Evolutionary conservation across 1,140 invertebrate species (phyloP).

Genomic region (Mylabris phalerata): DNA sequence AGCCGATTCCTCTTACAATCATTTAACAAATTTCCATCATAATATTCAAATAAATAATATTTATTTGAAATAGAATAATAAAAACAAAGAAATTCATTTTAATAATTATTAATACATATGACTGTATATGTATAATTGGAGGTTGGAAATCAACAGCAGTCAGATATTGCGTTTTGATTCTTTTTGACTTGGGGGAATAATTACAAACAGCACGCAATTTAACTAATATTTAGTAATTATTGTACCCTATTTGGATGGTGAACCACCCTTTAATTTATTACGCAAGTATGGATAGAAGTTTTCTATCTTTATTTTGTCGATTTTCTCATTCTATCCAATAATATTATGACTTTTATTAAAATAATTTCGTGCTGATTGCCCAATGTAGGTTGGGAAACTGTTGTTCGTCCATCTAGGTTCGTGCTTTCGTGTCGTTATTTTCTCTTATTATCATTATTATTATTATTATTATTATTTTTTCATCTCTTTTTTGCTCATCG

Average conservation of each 20-base stretch:
- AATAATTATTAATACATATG: background rate
- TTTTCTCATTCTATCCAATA: too few relatives aligned
- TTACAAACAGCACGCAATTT: conserved; percentile 33
- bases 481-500: conserved; percentile 20
- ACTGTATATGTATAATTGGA: background rate
- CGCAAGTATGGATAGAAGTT: conserved; percentile 2
- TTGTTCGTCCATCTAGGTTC: conserved; percentile 14
- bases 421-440: conserved; percentile 27
- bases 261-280: conserved; percentile 29
- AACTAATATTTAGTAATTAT: conserved; percentile 32
- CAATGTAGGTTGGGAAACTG: conserved; percentile 9
- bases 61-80: background rate
- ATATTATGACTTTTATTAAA: too few relatives aligned
- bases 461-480: too few relatives aligned
- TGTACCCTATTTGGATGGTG: conserved; percentile 12
- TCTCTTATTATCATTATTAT: too few relatives aligned
- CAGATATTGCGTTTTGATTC: conserved; percentile 19
- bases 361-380: conserved; percentile 6
- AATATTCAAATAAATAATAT: background rate
- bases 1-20: conserved; percentile 8
- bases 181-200: conserved; percentile 29
- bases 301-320: background rate
- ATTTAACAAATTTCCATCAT: background rate
- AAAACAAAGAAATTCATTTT: background rate
- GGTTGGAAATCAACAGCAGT: background rate